Evolutionary conservation across 2,888 invertebrate species (phyloP), one percentile per base, ranked within the genome.

Genomic region (Drosophila koepferae): DNA sequence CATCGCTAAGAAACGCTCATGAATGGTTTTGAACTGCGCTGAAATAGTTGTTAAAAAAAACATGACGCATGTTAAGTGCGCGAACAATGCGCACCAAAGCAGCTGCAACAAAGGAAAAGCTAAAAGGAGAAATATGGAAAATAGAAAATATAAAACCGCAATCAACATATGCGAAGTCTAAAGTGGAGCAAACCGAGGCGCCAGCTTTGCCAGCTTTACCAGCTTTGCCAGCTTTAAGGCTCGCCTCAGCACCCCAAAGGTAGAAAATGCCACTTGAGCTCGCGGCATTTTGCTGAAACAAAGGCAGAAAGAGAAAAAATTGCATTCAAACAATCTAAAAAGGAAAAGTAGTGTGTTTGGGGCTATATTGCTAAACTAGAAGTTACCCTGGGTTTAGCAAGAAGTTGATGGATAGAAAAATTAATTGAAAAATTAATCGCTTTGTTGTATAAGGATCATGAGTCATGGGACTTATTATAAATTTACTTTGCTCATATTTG

Each of bases 141-240:
- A 67, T 65, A 41, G 38, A 51, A 72, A 71, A 65, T 68, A 62
- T 72, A 71, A 79, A 89, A 82, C 78, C 77, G 85, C 88, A 89
- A 85, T 85, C 90, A 89, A 61, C 85, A 87, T 85, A 85, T 85
- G 86, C 74, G 67, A 65, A 74, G 53, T 31, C 18, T 31, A 72
- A 81, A 77, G 63, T 74, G 72, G 86, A 87, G 70, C 88, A 85
- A 60, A 46, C 31, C 41, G 44, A 34, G 62, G 63, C 65, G 48
- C 36, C 40, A 34, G 66, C 70, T 28, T 28, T 28, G 41, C 18
- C 31, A 49, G 48, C 43, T 40, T 16, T 48, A 40, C 43, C 61
- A 63, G 70, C 68, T 79, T 60, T 72, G 58, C 56, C 67, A 23
- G 56, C 68, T 80, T 84, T 72, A 71, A 69, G 71, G 66, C 73